These are phyloP conservation scores for Polyodon spathula DNA, from an alignment of 2,113 vertebrate species.

Conservation along the genomic window DNA sequence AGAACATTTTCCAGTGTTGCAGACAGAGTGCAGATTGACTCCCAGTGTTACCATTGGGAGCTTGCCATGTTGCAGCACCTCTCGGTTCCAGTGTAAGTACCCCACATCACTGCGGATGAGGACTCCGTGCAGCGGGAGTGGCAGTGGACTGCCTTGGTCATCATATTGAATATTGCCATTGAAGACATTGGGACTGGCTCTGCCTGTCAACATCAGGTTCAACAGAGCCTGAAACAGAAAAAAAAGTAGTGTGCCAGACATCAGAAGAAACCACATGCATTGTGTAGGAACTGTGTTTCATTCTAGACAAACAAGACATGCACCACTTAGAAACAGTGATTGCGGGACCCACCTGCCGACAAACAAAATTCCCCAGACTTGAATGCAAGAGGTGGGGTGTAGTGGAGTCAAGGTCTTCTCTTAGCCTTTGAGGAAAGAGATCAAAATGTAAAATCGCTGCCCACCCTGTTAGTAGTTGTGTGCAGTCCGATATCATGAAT, in stretches of 20 bases:
- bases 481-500: no score
- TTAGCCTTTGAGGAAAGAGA: constrained; percentile 47
- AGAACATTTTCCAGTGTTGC: not conserved
- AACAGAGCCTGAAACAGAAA: constrained; percentile 54
- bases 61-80: constrained; percentile 19
- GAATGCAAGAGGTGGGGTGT: constrained; percentile 53
- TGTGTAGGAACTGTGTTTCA: not conserved
- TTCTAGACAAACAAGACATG: not conserved
- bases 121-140: constrained; percentile 35
- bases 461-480: no score
- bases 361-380: constrained; percentile 50
- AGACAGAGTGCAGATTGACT: not conserved
- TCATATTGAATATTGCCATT: constrained; percentile 29
- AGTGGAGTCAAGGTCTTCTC: constrained; percentile 53
- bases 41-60: constrained; percentile 41
- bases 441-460: no score
- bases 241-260: not conserved
- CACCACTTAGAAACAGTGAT: not conserved
- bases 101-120: constrained; percentile 53
- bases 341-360: constrained; percentile 55
- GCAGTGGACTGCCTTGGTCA: constrained; percentile 29
- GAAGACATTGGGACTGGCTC: constrained; percentile 53
- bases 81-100: constrained; percentile 60
- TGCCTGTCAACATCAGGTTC: constrained; percentile 68
- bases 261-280: not conserved